These are phyloP conservation scores for Adelges cooleyi DNA, from an alignment of 1,140 invertebrate species.

Conservation along the genomic window DNA sequence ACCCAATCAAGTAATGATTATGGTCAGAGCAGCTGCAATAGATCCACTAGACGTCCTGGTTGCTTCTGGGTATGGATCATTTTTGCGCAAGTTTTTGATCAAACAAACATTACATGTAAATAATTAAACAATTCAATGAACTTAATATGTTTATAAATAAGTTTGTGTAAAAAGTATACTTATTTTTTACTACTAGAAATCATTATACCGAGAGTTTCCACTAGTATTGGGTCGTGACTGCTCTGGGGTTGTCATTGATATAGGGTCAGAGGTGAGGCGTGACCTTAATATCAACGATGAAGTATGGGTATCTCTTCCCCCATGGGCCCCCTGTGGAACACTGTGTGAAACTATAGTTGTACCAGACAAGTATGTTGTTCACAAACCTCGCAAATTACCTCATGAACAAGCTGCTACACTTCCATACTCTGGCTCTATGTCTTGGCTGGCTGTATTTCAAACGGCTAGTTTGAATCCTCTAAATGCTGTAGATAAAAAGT, in stretches of 20 bases:
- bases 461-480: constrained; percentile 42
- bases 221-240: constrained; percentile 57
- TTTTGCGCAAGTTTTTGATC: constrained; percentile 44
- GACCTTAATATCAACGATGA: constrained; percentile 51
- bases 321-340: constrained; percentile 45
- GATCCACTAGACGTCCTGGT: constrained; percentile 53
- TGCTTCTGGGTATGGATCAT: constrained; percentile 48
- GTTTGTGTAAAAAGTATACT: too few species aligned
- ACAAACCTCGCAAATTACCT: constrained; percentile 51
- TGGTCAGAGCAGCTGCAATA: constrained; percentile 52
- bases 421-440: constrained; percentile 57
- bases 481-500: constrained; percentile 49
- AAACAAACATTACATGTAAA: constrained; percentile 26
- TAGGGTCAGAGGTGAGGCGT: constrained; percentile 47
- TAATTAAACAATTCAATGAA: neutral
- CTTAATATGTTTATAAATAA: too few species aligned
- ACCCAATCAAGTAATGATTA: constrained; percentile 51
- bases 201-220: constrained; percentile 42
- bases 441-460: constrained; percentile 49
- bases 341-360: constrained; percentile 51
- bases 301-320: constrained; percentile 46
- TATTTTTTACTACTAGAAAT: constrained; percentile 3
- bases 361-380: constrained; percentile 44
- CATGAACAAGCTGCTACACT: constrained; percentile 58
- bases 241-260: constrained; percentile 51